A percentile compares a stretch with the other conserved stretches of the same genome.
Conservation (phyloP, 2,888 invertebrate genomes). For the Dugesia japonica region DNA sequence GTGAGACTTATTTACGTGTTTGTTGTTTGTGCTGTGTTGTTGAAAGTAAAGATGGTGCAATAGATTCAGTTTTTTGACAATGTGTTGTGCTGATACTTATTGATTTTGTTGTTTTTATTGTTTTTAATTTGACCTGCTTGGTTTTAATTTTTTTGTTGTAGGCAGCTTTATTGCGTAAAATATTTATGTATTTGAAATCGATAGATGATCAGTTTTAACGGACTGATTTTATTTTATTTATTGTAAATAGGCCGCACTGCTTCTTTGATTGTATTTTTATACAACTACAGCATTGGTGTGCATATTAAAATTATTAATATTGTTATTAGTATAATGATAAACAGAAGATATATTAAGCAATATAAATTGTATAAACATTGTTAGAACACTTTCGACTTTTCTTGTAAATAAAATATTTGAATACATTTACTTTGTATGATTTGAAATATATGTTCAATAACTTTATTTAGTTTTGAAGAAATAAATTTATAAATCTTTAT, state of each 20-base stretch:
- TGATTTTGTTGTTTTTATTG: neutral
- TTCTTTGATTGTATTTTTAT: constrained; percentile 20
- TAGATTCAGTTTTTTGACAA: neutral
- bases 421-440: constrained; percentile 14
- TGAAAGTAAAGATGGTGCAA: neutral
- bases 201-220: constrained; percentile 2
- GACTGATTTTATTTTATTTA: neutral
- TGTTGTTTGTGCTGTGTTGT: neutral
- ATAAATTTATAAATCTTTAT: too few species aligned
- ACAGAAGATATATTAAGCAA: neutral
- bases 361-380: constrained; percentile 10
- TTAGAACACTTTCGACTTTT: constrained; percentile 20
- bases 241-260: constrained; percentile 13
- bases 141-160: constrained; percentile 13
- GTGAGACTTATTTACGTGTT: neutral
- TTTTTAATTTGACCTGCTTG: neutral
- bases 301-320: too few species aligned
- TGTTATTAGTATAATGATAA: constrained; percentile 12
- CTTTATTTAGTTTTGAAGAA: too few species aligned
- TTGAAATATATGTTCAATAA: neutral
- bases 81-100: neutral
- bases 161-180: constrained; percentile 11
- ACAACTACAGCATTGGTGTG: neutral
- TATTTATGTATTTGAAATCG: neutral
- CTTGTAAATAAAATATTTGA: constrained; percentile 6